Evolutionary conservation across 2,888 invertebrate species (phyloP).

Genomic region (Cephus runcator): DNA sequence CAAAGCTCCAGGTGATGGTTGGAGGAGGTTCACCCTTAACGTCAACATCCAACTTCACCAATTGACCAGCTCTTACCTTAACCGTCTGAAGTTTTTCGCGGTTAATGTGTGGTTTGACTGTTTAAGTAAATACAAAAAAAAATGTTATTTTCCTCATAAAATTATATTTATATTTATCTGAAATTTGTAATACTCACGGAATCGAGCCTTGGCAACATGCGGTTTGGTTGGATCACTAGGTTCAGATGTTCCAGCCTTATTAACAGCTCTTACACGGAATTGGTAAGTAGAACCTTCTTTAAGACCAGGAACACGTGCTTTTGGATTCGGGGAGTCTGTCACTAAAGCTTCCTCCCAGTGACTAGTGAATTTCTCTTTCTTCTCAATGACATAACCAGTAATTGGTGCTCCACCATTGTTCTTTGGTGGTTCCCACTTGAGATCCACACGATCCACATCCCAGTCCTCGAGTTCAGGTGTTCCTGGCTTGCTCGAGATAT

Average conservation of each 20-base stretch:
- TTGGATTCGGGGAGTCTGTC: constrained; percentile 77
- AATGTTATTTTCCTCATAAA: not conserved
- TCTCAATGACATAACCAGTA: constrained; percentile 89
- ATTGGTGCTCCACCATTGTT: constrained; percentile 83
- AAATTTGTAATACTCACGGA: constrained; percentile 72
- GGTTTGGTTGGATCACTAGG: constrained; percentile 90
- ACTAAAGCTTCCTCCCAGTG: constrained; percentile 81
- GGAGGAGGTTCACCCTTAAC: constrained; percentile 98
- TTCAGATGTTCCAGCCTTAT: constrained; percentile 94
- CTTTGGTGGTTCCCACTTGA: constrained; percentile 85
- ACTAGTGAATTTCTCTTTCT: constrained; percentile 83
- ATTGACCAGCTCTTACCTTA: constrained; percentile 89
- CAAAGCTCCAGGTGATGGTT: constrained; percentile 83
- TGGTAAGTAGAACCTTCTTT: constrained; percentile 94
- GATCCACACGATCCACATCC: constrained; percentile 88
- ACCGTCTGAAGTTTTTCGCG: constrained; percentile 91
- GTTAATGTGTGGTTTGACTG: constrained; percentile 95
- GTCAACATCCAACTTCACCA: constrained; percentile 92
- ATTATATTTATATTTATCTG: constrained; percentile 2
- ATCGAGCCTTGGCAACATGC: constrained; percentile 87
- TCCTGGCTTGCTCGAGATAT: constrained; percentile 87
- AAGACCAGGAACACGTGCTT: constrained; percentile 85
- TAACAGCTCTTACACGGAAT: constrained; percentile 93
- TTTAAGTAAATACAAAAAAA: constrained; percentile 14
- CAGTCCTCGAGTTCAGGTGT: constrained; percentile 88